Base-by-base conservation (phyloP, 2,888 invertebrate genomes). In the Rhingia campestris region DNA sequence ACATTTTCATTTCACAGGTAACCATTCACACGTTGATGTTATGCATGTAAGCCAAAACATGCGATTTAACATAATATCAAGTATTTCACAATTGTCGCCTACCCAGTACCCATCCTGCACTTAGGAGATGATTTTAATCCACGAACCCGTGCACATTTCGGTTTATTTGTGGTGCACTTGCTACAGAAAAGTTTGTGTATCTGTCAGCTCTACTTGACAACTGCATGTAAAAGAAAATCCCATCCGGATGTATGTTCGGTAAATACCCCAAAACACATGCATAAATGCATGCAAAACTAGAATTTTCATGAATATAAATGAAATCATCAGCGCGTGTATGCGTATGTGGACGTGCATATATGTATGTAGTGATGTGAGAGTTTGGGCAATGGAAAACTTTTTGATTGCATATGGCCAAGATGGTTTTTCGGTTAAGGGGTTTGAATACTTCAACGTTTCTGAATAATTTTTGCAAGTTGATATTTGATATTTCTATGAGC, bases 251-350 rank as follows among this genome's bases (percentile, higher is more conserved):
- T 74, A 32, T 54, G 32, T 45, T 45, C 61, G 45, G 32, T 64
- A 64, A 70, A 64, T 58, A 58, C 63, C 67, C 43, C 49, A 69
- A 49, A 81, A 76, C 47, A 72, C 66, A 76, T 82, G 77, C 76
- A 82, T 77, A 77, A 82, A 82, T 82, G 77, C 72, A 81, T 77
- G 58, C 10, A 73, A 69, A 82, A 82, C 63, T 74, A 56, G 56
- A 69, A 79, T 69, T 73, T 82, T 69, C 79, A 82, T 82, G 82
- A 82, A 82, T 82, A 79, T 73, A 82, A 73, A 82, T 82, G 82
- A 79, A 82, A 79, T 73, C 72, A 82, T 67, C 79, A 73, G 66
- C 63, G 63, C 63, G 56, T 58, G 37, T 69, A n/a, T 67, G 61
- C 41, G 53, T 56, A 10, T 54, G 12, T 3, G 9, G 22, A 12